Evolutionary conservation across 2,797 vertebrate species (phyloP).

Genomic region (Poliocrania exsul): DNA sequence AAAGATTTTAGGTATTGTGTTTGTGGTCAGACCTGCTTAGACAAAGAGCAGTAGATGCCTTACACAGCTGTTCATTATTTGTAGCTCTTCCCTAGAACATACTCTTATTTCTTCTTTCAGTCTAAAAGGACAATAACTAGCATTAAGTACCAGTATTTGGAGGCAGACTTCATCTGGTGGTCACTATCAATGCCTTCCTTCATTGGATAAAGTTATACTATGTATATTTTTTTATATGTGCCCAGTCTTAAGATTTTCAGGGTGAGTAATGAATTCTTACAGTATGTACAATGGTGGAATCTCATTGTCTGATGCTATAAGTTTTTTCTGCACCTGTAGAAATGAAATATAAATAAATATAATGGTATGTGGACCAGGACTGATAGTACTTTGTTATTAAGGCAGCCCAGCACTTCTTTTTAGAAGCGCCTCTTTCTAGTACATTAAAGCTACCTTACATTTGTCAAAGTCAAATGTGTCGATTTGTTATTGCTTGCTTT

Average conservation of each 20-base stretch:
- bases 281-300: not conserved
- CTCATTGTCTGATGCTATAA: not conserved
- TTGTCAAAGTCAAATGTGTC: not conserved
- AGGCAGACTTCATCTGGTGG: not conserved
- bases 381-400: not conserved
- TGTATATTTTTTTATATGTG: not conserved
- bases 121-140: not conserved
- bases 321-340: not conserved
- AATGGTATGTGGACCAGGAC: not conserved
- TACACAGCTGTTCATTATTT: not conserved
- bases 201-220: not conserved
- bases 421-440: not conserved
- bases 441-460: not conserved
- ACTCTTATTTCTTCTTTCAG: not conserved
- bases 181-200: not conserved
- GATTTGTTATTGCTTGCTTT: not conserved
- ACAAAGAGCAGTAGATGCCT: not conserved
- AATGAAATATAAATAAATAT: not conserved
- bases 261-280: not conserved
- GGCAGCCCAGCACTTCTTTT: not conserved
- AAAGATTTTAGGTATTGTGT: not conserved
- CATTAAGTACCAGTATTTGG: not conserved
- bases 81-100: not conserved
- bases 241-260: not conserved
- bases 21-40: not conserved